Conservation (phyloP, 92 coral and sea anemone species). For the Paramuricea clavata region DNA sequence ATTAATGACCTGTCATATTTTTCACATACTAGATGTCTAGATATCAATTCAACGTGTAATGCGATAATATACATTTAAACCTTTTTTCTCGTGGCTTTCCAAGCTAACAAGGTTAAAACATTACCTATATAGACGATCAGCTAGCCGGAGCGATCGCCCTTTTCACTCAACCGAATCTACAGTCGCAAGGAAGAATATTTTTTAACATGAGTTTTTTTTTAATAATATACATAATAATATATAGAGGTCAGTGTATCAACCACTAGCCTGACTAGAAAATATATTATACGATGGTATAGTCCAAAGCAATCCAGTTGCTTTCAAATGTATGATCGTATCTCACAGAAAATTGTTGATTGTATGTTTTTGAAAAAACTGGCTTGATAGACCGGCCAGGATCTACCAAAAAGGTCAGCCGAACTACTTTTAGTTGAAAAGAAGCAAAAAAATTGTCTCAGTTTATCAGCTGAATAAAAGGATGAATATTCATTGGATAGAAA, state of each 20-base stretch:
- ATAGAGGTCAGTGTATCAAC: slow-evolving; percentile 47
- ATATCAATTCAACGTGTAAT: slow-evolving; percentile 8
- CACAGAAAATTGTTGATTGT: background rate
- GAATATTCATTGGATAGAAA: too few relatives aligned
- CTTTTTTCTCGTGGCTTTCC: slow-evolving; percentile 33
- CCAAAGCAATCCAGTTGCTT: slow-evolving; percentile 59
- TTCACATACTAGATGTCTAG: background rate
- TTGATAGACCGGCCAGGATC: too few relatives aligned
- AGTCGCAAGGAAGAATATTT: slow-evolving; percentile 54
- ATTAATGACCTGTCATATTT: background rate
- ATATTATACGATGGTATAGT: background rate
- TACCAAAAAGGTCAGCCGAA: background rate
- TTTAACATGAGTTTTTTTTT: background rate
- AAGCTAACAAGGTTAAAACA: slow-evolving; percentile 53
- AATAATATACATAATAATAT: background rate
- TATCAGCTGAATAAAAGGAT: background rate
- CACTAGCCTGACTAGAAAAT: slow-evolving; percentile 44
- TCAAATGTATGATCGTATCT: background rate
- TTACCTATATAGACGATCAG: slow-evolving; percentile 29
- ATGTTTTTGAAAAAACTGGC: too few relatives aligned
- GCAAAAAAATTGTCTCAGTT: background rate
- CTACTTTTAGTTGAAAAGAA: background rate
- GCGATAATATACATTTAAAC: slow-evolving; percentile 24
- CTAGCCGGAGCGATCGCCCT: slow-evolving; percentile 48
- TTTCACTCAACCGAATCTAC: slow-evolving; percentile 62